Percentiles rank a stretch among this genome's conserved stretches.
phyloP scores from a whole-genome alignment of 2,797 vertebrate species.

The Brachymystax lenok region DNA sequence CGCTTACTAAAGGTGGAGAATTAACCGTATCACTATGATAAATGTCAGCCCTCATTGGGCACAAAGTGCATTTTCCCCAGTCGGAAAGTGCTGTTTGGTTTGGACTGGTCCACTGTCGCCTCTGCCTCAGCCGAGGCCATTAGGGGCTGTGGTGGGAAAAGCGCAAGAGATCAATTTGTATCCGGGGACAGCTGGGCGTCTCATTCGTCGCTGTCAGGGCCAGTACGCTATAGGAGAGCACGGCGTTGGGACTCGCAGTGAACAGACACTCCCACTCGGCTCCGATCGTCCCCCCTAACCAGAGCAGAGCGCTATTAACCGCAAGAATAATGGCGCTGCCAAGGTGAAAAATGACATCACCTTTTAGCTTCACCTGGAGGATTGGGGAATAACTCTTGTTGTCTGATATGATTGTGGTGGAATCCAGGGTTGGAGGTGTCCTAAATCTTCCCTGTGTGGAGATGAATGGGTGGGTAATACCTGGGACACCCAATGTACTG shows the following conservation, averaged over 20 bases:
- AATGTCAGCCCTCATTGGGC: conserved; percentile 59
- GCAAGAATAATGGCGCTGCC: conserved; percentile 81
- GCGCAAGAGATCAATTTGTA: conserved; percentile 75
- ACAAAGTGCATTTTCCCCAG: conserved; percentile 38
- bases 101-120: conserved; percentile 53
- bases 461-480: conserved; percentile 57
- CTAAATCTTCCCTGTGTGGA: conserved; percentile 65
- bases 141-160: conserved; percentile 63
- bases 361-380: conserved; percentile 77
- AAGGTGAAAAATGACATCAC: conserved; percentile 82
- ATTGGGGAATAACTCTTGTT: conserved; percentile 79
- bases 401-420: conserved; percentile 73
- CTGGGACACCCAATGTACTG: conserved; percentile 32
- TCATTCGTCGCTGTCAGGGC: conserved; percentile 75
- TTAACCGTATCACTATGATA: conserved; percentile 68
- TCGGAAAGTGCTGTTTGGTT: conserved; percentile 43
- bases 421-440: conserved; percentile 68
- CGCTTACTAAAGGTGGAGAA: conserved; percentile 65
- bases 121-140: conserved; percentile 58
- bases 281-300: conserved; percentile 74
- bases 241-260: conserved; percentile 51
- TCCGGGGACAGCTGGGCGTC: conserved; percentile 62
- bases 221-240: conserved; percentile 44
- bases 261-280: conserved; percentile 58
- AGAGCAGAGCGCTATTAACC: conserved; percentile 75